A percentile compares a stretch with the other conserved stretches of the same genome.
These are phyloP conservation scores for Pseudorhombus dupliciocellatus DNA, from an alignment of 2,113 vertebrate genomes.

Conservation along the genomic window DNA sequence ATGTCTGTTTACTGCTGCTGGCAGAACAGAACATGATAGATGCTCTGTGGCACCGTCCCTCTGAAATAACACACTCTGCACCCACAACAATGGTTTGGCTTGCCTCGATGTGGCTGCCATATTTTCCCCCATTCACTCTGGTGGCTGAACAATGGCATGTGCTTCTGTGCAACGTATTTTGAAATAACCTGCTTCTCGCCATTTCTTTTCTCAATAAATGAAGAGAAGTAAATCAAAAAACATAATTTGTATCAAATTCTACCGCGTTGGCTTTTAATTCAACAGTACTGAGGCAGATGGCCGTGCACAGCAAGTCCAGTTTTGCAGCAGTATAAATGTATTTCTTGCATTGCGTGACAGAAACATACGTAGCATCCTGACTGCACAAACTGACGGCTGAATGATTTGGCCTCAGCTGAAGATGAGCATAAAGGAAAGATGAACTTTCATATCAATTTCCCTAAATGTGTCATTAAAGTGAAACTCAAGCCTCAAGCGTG, in stretches of 20 bases:
- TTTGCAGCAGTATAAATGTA: too few relatives aligned
- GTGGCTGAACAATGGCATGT: neutral
- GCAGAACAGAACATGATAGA: neutral
- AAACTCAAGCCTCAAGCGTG: neutral
- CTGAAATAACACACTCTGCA: neutral
- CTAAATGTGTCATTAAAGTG: neutral
- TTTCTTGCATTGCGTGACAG: neutral
- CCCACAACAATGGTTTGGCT: neutral
- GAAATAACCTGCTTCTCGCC: too few relatives aligned
- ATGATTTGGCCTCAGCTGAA: neutral
- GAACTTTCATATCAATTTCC: neutral
- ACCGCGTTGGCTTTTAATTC: too few relatives aligned
- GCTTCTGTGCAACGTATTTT: neutral
- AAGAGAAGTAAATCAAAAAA: too few relatives aligned
- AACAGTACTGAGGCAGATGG: too few relatives aligned
- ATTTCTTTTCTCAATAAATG: too few relatives aligned
- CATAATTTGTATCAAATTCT: too few relatives aligned
- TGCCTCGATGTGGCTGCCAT: conserved; percentile 1
- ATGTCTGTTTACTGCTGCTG: neutral
- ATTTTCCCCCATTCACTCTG: too few relatives aligned
- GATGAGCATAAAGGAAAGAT: neutral
- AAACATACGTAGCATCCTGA: neutral
- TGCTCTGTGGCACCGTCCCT: neutral
- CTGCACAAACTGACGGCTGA: neutral
- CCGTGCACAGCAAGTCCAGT: too few relatives aligned